These are phyloP conservation scores for Melanchra persicariae DNA, from an alignment of 2,888 invertebrate species.

Conservation along the genomic window DNA sequence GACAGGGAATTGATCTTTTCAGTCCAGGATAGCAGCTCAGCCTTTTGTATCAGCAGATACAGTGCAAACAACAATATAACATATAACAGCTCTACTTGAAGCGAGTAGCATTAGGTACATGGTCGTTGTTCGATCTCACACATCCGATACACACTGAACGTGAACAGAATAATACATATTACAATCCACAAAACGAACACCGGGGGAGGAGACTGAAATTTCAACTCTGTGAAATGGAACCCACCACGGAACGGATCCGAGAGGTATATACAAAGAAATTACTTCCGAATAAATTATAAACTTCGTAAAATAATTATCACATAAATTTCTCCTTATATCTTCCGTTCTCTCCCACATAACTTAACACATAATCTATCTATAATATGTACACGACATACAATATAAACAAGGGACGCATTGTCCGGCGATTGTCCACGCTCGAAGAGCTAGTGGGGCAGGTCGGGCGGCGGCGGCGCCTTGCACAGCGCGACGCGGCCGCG, in stretches of 20 bases:
- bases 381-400: conserved; percentile 84
- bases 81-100: conserved; percentile 85
- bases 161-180: conserved; percentile 79
- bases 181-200: conserved; percentile 82
- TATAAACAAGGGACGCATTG: conserved; percentile 76
- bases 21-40: conserved; percentile 67
- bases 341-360: conserved; percentile 86
- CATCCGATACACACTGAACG: conserved; percentile 81
- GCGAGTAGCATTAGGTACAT: conserved; percentile 87
- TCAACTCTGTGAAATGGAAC: conserved; percentile 74
- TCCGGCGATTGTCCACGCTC: conserved; percentile 63
- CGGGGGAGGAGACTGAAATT: conserved; percentile 77
- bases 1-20: conserved; percentile 68
- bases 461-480: conserved; percentile 69
- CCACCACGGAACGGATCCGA: conserved; percentile 73
- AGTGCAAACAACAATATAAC: conserved; percentile 85
- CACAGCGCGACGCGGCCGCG: conserved; percentile 77
- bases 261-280: conserved; percentile 88
- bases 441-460: conserved; percentile 60
- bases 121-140: conserved; percentile 80
- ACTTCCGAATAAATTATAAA: conserved; percentile 90
- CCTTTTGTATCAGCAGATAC: conserved; percentile 78
- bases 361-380: conserved; percentile 85
- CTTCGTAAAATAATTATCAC: conserved; percentile 91
- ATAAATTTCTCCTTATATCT: conserved; percentile 88